phyloP scores from a whole-genome alignment of 2,113 vertebrate species.

The Halcyon malimbica region DNA sequence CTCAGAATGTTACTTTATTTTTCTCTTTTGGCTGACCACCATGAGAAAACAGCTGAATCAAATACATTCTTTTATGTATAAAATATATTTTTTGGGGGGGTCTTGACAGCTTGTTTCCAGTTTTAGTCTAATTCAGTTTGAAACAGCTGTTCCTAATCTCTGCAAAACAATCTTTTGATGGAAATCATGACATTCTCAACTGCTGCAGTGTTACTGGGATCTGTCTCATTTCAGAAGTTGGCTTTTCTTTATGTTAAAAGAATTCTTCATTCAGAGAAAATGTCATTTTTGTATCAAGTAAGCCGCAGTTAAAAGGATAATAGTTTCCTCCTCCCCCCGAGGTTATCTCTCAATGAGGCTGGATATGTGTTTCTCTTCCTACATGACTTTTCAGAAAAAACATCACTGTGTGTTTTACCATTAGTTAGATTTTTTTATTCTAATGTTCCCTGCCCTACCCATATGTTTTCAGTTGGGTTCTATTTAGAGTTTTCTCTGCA shows the following conservation, averaged over 20 bases:
- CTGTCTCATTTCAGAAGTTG: neutral
- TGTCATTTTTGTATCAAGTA: neutral
- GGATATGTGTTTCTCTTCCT: neutral
- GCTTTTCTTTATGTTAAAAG: slow-evolving; percentile 5
- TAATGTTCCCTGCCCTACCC: slow-evolving; percentile 23
- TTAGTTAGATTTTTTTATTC: slow-evolving; percentile 28
- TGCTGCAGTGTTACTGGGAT: slow-evolving; percentile 22
- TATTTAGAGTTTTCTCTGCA: slow-evolving; percentile 53
- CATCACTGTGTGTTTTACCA: slow-evolving; percentile 26
- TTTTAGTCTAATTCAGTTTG: slow-evolving; percentile 62
- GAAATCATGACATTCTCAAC: slow-evolving; percentile 58
- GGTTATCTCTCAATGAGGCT: neutral
- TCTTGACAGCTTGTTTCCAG: slow-evolving; percentile 58
- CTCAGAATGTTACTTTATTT: slow-evolving; percentile 42
- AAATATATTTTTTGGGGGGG: neutral
- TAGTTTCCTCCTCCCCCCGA: neutral
- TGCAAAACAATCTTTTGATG: slow-evolving; percentile 48
- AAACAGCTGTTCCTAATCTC: slow-evolving; percentile 62
- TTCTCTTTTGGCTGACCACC: slow-evolving; percentile 57
- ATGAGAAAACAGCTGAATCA: slow-evolving; percentile 46
- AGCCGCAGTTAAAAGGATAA: neutral
- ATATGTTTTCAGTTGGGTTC: slow-evolving; percentile 58
- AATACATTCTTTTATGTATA: slow-evolving; percentile 32
- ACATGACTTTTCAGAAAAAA: neutral
- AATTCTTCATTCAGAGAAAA: neutral